Conservation (phyloP, 2,113 vertebrate genomes). For the Jacana jacana region DNA sequence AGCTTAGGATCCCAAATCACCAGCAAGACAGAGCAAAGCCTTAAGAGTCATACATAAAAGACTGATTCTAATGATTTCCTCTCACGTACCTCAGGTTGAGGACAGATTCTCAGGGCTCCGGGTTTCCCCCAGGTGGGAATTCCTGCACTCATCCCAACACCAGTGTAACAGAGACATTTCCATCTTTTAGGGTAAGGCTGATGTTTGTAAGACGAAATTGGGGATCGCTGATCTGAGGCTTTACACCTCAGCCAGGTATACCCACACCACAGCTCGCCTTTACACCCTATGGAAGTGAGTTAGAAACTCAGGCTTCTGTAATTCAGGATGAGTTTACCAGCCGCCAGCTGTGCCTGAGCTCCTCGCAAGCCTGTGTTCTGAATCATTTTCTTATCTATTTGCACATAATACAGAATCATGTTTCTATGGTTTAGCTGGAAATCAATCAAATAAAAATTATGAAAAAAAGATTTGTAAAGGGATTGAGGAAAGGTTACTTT, state of each 20-base stretch:
- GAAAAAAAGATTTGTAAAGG: slow-evolving; percentile 62
- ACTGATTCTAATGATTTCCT: background rate
- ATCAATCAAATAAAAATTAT: slow-evolving; percentile 66
- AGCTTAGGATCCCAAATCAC: slow-evolving; percentile 16
- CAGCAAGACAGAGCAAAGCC: background rate
- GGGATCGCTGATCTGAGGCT: background rate
- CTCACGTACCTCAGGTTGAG: background rate
- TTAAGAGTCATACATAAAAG: background rate
- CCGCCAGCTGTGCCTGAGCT: slow-evolving; percentile 12
- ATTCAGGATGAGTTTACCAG: slow-evolving; percentile 25
- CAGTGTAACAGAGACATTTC: background rate
- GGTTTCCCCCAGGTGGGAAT: background rate
- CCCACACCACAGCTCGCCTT: background rate
- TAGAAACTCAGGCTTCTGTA: background rate
- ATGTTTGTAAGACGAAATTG: accelerated
- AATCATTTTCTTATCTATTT: slow-evolving; percentile 58
- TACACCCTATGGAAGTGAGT: background rate
- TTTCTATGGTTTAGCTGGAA: slow-evolving; percentile 47
- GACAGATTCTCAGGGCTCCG: background rate
- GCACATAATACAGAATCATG: slow-evolving; percentile 40
- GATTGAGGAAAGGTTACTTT: slow-evolving; percentile 67
- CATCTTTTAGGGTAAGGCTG: background rate
- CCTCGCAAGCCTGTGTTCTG: background rate
- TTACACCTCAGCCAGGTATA: background rate
- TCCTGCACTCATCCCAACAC: background rate